A percentile compares a stretch with the other conserved stretches of the same genome.
Conservation (phyloP, 2,797 vertebrate genomes). For the Synaphobranchus kaupii region DNA sequence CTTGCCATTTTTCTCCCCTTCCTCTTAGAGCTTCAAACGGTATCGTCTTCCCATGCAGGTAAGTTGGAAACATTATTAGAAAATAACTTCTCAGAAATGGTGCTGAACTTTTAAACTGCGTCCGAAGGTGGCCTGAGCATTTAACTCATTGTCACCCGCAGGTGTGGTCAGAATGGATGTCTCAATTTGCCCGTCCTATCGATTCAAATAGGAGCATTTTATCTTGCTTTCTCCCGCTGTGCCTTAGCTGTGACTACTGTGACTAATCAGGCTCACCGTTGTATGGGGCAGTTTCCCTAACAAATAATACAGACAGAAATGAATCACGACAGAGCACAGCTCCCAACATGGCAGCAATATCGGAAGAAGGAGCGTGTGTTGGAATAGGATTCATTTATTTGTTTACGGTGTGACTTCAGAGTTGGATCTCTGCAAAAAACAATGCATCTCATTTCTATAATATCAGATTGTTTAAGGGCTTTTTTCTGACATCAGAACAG, state of each 20-base stretch:
- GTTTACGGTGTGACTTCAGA: constrained; percentile 12
- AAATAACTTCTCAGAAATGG: background rate
- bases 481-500: background rate
- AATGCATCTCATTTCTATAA: constrained; percentile 15
- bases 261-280: constrained; percentile 45
- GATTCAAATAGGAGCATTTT: constrained; percentile 38
- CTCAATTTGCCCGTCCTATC: constrained; percentile 34
- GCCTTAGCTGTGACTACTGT: constrained; percentile 38
- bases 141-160: background rate
- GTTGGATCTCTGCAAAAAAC: background rate
- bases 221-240: constrained; percentile 35
- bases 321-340: constrained; percentile 26
- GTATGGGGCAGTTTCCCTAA: constrained; percentile 40
- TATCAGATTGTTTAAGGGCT: background rate
- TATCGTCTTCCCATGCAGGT: background rate
- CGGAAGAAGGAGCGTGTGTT: background rate
- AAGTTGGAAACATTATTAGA: background rate
- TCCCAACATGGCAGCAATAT: background rate
- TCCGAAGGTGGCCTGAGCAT: constrained; percentile 1
- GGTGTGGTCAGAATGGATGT: constrained; percentile 19
- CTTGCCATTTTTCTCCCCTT: background rate
- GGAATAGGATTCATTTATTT: background rate
- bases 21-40: background rate
- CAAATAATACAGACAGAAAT: constrained; percentile 46
- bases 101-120: background rate